Conservation (phyloP, 2,113 vertebrate genomes). For the Pica pica region DNA sequence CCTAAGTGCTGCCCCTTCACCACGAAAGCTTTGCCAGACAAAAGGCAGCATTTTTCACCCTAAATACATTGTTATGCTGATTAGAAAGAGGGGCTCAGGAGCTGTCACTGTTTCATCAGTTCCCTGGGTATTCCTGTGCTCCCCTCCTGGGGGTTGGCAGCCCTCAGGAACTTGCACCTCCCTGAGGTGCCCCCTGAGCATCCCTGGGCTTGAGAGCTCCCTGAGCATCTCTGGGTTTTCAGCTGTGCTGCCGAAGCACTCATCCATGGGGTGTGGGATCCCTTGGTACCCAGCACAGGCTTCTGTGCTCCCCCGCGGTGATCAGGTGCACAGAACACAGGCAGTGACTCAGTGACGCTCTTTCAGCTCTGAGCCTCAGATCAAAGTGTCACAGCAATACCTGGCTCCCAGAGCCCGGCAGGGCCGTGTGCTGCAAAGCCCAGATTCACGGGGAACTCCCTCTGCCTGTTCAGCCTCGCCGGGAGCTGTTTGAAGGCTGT, state of each 20-base stretch:
- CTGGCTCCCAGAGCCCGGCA: accelerated
- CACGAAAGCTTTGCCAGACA: accelerated
- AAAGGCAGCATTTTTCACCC: neutral
- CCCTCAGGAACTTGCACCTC: neutral
- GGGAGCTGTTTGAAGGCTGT: neutral
- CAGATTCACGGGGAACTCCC: neutral
- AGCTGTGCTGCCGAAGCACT: neutral
- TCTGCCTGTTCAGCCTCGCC: neutral
- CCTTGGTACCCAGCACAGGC: neutral
- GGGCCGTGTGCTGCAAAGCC: neutral
- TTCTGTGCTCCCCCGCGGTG: accelerated
- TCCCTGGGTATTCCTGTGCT: neutral
- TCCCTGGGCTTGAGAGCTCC: neutral
- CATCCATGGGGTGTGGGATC: accelerated
- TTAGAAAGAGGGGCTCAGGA: neutral
- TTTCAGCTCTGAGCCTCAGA: neutral
- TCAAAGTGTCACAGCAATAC: accelerated
- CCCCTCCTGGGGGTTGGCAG: neutral
- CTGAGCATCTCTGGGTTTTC: neutral
- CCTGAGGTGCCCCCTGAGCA: neutral
- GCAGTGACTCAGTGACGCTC: neutral
- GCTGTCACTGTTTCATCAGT: neutral
- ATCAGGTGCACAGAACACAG: accelerated
- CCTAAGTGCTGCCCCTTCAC: neutral
- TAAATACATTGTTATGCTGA: neutral